Base-by-base conservation (phyloP, 2,797 vertebrate genomes). In the Myripristis jacobus region DNA sequence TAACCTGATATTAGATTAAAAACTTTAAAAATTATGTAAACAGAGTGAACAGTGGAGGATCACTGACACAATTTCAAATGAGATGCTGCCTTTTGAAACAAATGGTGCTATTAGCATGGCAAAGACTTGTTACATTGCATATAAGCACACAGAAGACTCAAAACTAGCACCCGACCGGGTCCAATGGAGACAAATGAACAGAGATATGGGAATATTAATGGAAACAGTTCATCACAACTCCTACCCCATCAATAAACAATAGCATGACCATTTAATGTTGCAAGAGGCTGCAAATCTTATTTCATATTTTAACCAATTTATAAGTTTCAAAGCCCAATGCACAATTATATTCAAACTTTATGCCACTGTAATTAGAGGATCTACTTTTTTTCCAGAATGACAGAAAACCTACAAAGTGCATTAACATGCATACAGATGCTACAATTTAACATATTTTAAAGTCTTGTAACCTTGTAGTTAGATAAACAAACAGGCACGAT, bases 391-490 rank as follows among this genome's bases (percentile, higher is more conserved):
- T 48, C 8, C n/a, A 21, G n/a, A 48, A 19, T 10, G 19, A 47
- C 48, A 9, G 10, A 7, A 66, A 61, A 41, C 54, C 50, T 11
- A 66, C n/a, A 52, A 55, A 38, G 56, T 50, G 72, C 18, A 54
- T 38, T 70, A 59, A 0, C 63, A 46, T 65, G 31, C 60, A 59
- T 27, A 31, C 10, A 63, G 59, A 75, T 29, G 62, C 24, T 46
- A 75, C 36, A 43, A 73, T 77, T 21, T 43, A 81, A 66, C 44
- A 77, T 44, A 48, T 51, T 43, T 52, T 48, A 2, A 48, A 19
- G 6, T n/a, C n/a, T n/a, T n/a, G n/a, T 9, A 48, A 19, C 46
- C 1, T 11, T 48, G 10, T 46, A 10, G 19, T 67, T 56, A 64
- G 25, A 66, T 62, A 36, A 51, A 69, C 70, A 73, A 81, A 79